Conservation (phyloP, 2,113 vertebrate genomes). For the Macquaria australasica region DNA sequence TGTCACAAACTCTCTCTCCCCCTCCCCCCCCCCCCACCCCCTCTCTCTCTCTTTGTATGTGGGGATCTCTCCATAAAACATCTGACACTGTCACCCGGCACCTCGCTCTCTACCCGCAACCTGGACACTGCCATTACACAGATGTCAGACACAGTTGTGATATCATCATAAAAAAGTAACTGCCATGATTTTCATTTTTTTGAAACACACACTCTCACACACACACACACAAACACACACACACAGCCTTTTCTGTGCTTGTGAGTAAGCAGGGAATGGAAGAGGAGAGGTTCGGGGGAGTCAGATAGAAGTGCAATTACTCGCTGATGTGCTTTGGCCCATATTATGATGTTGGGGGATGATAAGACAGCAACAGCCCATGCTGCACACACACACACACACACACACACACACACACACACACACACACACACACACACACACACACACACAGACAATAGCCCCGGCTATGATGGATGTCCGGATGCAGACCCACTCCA, state of each 20-base stretch:
- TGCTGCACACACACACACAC: slow-evolving; percentile 15
- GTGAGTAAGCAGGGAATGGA: slow-evolving; percentile 54
- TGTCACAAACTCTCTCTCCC: not conserved
- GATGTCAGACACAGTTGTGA: slow-evolving; percentile 79
- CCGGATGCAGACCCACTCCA: slow-evolving; percentile 59
- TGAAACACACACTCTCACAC: not conserved
- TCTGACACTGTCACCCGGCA: slow-evolving; percentile 62
- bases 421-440: slow-evolving; percentile 29
- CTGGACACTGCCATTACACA: slow-evolving; percentile 76
- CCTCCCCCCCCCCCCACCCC: not conserved
- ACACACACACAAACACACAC: not conserved
- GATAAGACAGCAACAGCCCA: slow-evolving; percentile 64
- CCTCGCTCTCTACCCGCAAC: slow-evolving; percentile 51
- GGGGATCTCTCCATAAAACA: slow-evolving; percentile 62
- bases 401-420: slow-evolving; percentile 25
- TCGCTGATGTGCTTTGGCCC: slow-evolving; percentile 74
- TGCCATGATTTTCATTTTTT: slow-evolving; percentile 6
- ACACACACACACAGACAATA: slow-evolving; percentile 54
- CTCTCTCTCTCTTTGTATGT: slow-evolving; percentile 29
- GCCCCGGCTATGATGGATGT: slow-evolving; percentile 64
- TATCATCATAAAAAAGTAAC: slow-evolving; percentile 78
- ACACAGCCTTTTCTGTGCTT: not conserved
- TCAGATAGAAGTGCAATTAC: slow-evolving; percentile 75
- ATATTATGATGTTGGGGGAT: slow-evolving; percentile 72
- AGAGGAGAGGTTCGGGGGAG: slow-evolving; percentile 51